Base-by-base conservation (phyloP, 2,797 vertebrate genomes). In the Paedocypris micromegethes region DNA sequence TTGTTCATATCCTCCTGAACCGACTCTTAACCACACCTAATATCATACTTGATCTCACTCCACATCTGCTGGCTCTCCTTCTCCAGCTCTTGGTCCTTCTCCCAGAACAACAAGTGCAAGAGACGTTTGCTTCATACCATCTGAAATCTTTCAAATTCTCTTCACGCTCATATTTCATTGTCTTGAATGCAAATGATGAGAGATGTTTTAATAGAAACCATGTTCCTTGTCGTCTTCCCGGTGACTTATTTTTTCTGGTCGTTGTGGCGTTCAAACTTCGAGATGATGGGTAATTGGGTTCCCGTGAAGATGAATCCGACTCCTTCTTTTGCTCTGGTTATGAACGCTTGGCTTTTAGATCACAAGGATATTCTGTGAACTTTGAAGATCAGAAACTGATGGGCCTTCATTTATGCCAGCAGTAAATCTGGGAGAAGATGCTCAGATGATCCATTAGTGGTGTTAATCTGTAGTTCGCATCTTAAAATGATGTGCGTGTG, bases 101-200 rank as follows among this genome's bases (percentile, higher is more conserved):
- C 63, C 72, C 67, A 80, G 80, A 86, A 86, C 85, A 85, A 87
- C 78, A 84, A 23, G 80, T 67, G 57, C 69, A 4, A 62, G 80
- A 78, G 71, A 63, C 72, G 82, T 84, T 82, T 66, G 73, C 72
- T 77, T 77, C 77, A 5, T 70, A 54, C 81, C 78, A 78, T 73
- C 75, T 75, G 49, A 74, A 73, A 80, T 77, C 68, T 49, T 68
- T 81, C 80, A 81, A 67, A 75, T 83, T 87, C 86, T 86, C 83
- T 78, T 75, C 53, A 66, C 64, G 66, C 70, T 58, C 64, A 66
- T 60, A 64, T 78, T 66, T 37, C 64, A 68, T 76, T 72, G 52
- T 58, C 47, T 72, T 53, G 57, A 70, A 72, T 73, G 69, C 47
- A 61, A 63, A 53, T 64, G 75, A 78, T 64, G 56, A 67, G 69